Conservation (phyloP, 2,888 invertebrate genomes). For the Acanthosepion pharaonis region DNA sequence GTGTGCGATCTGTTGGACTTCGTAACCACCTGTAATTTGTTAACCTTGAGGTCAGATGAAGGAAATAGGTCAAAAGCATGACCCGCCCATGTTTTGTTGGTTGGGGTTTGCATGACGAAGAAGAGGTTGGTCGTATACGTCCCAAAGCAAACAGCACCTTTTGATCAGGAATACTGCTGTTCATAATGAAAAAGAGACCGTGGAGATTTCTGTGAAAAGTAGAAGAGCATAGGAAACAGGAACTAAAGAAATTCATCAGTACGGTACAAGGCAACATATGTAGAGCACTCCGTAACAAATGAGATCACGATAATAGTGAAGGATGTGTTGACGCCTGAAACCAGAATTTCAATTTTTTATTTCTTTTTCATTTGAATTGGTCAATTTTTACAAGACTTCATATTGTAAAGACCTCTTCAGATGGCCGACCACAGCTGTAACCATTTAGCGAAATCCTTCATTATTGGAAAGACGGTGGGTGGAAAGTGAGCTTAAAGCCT, state of each 20-base stretch:
- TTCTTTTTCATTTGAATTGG: neutral
- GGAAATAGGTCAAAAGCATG: no score
- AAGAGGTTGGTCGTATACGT: no score
- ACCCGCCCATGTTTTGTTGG: no score
- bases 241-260: neutral
- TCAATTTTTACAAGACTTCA: neutral
- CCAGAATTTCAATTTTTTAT: neutral
- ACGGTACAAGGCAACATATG: no score
- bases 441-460: neutral
- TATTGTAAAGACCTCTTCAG: neutral
- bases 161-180: neutral
- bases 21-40: no score
- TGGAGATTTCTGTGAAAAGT: neutral
- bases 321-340: no score
- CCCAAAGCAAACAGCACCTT: no score
- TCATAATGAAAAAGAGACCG: neutral
- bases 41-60: no score
- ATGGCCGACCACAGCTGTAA: neutral
- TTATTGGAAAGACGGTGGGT: neutral
- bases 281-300: no score
- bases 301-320: no score
- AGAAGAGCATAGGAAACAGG: neutral
- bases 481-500: neutral
- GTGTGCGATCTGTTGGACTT: no score
- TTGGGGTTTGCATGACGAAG: no score